These are phyloP conservation scores for Brachyptera putata DNA, from an alignment of 2,888 invertebrate species.

Conservation along the genomic window DNA sequence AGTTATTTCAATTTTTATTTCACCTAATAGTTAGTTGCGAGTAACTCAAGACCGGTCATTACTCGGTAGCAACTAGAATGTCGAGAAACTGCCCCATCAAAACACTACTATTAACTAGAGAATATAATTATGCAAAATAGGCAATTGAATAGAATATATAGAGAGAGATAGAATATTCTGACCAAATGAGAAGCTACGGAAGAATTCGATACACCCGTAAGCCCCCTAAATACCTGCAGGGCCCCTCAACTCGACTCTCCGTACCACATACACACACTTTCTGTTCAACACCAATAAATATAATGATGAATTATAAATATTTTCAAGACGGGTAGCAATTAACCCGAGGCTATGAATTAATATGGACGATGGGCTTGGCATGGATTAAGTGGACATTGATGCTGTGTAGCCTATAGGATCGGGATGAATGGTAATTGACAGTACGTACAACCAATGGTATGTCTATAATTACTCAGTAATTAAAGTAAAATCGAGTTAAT, in stretches of 20 bases:
- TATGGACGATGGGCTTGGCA: background rate
- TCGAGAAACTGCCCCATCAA: constrained; percentile 10
- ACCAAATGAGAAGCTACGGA: no score
- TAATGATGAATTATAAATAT: constrained; percentile 18
- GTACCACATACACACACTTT: no score
- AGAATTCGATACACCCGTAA: constrained; percentile 8
- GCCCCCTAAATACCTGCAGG: background rate
- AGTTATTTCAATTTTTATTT: constrained; percentile 31
- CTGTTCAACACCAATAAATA: constrained; percentile 21
- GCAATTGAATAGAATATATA: constrained; percentile 12
- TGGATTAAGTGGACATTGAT: background rate
- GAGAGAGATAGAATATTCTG: no score
- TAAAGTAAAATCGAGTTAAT: no score
- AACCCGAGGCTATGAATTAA: background rate
- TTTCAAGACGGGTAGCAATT: constrained; percentile 13
- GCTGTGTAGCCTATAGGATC: no score
- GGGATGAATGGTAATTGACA: no score
- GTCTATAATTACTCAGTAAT: no score
- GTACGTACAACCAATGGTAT: no score
- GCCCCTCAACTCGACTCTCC: background rate
- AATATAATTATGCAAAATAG: constrained; percentile 22
- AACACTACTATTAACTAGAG: constrained; percentile 8
- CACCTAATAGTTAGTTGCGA: constrained; percentile 30
- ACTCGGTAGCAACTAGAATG: constrained; percentile 31
- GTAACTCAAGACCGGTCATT: constrained; percentile 28